phyloP scores from a whole-genome alignment of 2,797 vertebrate genomes.

The Gymnoscopelus microlampas region DNA sequence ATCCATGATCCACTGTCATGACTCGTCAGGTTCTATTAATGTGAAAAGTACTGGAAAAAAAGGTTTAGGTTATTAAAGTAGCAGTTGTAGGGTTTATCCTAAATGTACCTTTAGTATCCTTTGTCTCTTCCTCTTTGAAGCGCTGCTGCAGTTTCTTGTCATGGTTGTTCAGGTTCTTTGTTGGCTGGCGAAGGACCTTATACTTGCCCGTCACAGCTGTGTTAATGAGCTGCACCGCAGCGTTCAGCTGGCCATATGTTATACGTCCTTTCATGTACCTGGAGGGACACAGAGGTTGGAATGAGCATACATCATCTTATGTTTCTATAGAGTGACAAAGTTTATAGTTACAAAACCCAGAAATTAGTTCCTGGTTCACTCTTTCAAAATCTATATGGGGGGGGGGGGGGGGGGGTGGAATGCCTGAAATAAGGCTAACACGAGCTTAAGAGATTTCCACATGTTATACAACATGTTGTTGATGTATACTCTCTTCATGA shows the following conservation, averaged over 20 bases:
- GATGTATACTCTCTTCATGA: too few relatives aligned
- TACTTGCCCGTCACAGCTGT: slow-evolving; percentile 85
- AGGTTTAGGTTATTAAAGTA: not conserved
- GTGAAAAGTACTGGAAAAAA: too few relatives aligned
- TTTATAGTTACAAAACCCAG: not conserved
- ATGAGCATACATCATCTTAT: too few relatives aligned
- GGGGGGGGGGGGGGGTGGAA: too few relatives aligned
- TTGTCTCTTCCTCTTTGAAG: slow-evolving; percentile 88
- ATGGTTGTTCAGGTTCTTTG: slow-evolving; percentile 73
- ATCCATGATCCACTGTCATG: too few relatives aligned
- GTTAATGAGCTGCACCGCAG: slow-evolving; percentile 84
- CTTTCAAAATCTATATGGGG: too few relatives aligned
- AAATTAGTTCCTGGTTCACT: too few relatives aligned
- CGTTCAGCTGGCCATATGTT: slow-evolving; percentile 86
- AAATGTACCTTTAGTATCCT: slow-evolving; percentile 87
- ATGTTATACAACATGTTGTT: too few relatives aligned
- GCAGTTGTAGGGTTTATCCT: not conserved
- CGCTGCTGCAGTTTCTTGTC: slow-evolving; percentile 82
- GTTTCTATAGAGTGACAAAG: not conserved
- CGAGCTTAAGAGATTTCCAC: too few relatives aligned
- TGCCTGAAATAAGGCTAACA: too few relatives aligned
- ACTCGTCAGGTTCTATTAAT: too few relatives aligned
- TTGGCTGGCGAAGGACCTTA: slow-evolving; percentile 84
- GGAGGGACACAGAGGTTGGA: not conserved
- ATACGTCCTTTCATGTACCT: slow-evolving; percentile 95